Percentiles rank a stretch among this genome's conserved stretches.
Evolutionary conservation across 2,888 invertebrate genomes (phyloP).

Genomic region (Ochropleura leucogaster): DNA sequence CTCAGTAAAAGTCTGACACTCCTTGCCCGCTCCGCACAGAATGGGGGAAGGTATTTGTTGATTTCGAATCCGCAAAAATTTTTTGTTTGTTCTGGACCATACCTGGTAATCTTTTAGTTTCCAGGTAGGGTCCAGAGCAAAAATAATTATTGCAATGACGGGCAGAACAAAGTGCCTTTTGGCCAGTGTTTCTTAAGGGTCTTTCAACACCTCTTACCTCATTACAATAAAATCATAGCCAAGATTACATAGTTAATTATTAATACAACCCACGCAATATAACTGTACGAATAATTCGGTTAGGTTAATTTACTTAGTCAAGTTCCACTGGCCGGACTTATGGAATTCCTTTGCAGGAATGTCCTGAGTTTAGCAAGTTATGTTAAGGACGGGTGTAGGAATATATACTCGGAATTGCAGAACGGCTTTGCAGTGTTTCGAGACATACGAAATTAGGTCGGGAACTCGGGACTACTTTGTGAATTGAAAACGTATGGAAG

Average conservation of each 20-base stretch:
- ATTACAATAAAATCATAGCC: not conserved
- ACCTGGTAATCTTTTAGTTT: too few species aligned
- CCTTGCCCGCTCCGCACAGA: too few species aligned
- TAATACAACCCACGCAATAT: slow-evolving; percentile 24
- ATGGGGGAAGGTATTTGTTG: too few species aligned
- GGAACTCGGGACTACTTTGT: not conserved
- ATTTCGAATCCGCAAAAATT: too few species aligned
- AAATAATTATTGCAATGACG: too few species aligned
- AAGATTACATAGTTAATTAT: slow-evolving; percentile 35
- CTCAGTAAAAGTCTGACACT: too few species aligned
- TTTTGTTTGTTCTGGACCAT: too few species aligned
- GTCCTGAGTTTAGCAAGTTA: slow-evolving; percentile 36
- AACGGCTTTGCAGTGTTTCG: slow-evolving; percentile 12
- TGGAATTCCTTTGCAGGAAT: slow-evolving; percentile 58
- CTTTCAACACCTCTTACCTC: too few species aligned
- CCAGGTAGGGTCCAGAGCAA: too few species aligned
- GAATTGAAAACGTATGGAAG: not conserved
- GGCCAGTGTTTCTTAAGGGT: too few species aligned
- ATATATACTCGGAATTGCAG: slow-evolving; percentile 31
- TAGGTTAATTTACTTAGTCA: slow-evolving; percentile 58
- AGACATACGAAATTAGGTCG: slow-evolving; percentile 14
- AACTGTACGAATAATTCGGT: slow-evolving; percentile 44
- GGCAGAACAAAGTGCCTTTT: too few species aligned
- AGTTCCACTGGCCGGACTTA: slow-evolving; percentile 48
- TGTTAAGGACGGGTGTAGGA: slow-evolving; percentile 39